phyloP scores from a whole-genome alignment of 2,113 vertebrate genomes.

The Callithrix jacchus region DNA sequence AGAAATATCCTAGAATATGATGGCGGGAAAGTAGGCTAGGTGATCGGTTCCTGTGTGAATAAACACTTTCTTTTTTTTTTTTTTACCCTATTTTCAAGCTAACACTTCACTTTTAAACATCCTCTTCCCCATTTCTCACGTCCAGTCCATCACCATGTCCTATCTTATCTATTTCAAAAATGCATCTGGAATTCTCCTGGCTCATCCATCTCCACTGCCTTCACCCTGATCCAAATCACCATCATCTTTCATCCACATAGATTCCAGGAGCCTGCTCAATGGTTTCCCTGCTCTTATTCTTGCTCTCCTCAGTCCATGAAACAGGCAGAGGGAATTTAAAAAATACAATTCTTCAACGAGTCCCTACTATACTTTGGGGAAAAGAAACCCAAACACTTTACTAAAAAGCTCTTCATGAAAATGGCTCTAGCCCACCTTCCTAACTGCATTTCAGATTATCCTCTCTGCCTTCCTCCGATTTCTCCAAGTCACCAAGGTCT shows the following conservation, averaged over 20 bases:
- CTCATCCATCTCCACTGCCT: not conserved
- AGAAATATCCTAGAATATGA: not conserved
- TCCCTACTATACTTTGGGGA: not conserved
- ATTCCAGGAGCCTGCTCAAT: not conserved
- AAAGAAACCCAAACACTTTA: not conserved
- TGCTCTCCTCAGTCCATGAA: not conserved
- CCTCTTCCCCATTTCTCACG: not conserved
- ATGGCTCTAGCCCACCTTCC: not conserved
- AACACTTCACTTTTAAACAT: not conserved
- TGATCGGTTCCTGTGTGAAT: not conserved
- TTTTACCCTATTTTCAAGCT: too few relatives aligned
- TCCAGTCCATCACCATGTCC: not conserved
- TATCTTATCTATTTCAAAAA: slow-evolving; percentile 3
- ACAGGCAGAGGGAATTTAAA: not conserved
- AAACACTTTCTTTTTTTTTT: not conserved
- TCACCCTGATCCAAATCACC: not conserved
- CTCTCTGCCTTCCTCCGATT: slow-evolving; percentile 1
- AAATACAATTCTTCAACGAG: not conserved
- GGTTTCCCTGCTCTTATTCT: not conserved
- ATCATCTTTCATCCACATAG: not conserved
- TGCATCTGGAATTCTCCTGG: not conserved
- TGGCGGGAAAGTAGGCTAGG: not conserved
- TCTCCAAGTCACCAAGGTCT: not conserved
- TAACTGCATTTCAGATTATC: not conserved
- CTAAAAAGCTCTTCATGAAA: not conserved